Evolutionary conservation across 2,797 vertebrate species (phyloP), one percentile per base, ranked within the genome.

Genomic region (Malurus leucopterus): DNA sequence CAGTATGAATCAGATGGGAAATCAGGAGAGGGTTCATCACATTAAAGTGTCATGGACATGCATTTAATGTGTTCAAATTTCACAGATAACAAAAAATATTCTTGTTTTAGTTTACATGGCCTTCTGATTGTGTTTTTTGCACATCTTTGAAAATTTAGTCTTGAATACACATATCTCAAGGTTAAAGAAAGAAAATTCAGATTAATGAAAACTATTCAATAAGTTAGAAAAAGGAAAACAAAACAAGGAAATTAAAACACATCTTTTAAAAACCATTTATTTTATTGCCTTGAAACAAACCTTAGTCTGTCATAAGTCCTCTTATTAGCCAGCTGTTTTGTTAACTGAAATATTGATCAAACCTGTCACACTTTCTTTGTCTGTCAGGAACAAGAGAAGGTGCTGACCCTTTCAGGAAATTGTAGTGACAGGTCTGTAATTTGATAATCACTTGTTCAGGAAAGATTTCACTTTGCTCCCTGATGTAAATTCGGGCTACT

Each of bases 311-410:
- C 84, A 40, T 70, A 88, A 87, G 61, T 49, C 59, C 73, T 88
- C 49, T 94, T 92, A 95, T 96, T 95, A 96, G 76, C 86, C 94
- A 94, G 78, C 50, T 96, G 93, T 93, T 97, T 95, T 90, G 93
- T 93, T 95, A 95, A 94, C 90, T 93, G 91, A 93, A 86, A 79
- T 94, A 97, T 96, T 74, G 92, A 97, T 96, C 95, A 74, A 67
- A 27, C 63, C 72, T 95, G 87, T 93, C 89, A 89, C 89, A 80
- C n/a, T 34, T 91, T 93, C 94, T 93, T 93, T 96, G 44, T 93
- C 86, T 96, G 80, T 92, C 41, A 89, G 57, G 87, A 96, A 81
- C 62, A 91, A 89, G 78, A 90, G 53, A 95, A 95, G 87, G 91
- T 92, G 91, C 65, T 95, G 95, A 96, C 96, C 96, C 93, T 89